Evolutionary conservation across 2,113 vertebrate genomes (phyloP).

Genomic region (Rattus rattus): DNA sequence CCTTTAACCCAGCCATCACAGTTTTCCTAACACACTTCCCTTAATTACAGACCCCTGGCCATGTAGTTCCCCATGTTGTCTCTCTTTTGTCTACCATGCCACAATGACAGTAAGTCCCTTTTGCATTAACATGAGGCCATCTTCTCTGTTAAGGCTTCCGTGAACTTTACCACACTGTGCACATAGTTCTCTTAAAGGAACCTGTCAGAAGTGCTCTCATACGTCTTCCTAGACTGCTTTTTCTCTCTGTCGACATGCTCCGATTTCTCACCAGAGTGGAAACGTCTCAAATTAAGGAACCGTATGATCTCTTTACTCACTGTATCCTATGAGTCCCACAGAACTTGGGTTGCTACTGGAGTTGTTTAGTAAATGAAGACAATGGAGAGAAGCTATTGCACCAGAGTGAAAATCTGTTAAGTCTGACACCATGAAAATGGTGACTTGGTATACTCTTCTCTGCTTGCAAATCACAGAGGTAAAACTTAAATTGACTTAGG

Average conservation of each 20-base stretch:
- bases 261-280: not conserved
- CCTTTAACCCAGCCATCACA: not conserved
- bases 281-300: conserved; percentile 6
- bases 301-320: not conserved
- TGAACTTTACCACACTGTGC: not conserved
- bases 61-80: not conserved
- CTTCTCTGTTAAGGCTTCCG: not conserved
- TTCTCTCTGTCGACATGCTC: not conserved
- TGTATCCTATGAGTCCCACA: conserved; percentile 30
- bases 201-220: not conserved
- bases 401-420: conserved; percentile 58
- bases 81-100: not conserved
- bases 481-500: conserved; percentile 67
- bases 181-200: not conserved
- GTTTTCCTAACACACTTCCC: not conserved
- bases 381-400: conserved; percentile 3
- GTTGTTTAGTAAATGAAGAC: conserved; percentile 35
- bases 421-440: conserved; percentile 49
- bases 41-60: not conserved
- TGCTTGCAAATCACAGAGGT: conserved; percentile 70
- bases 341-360: not conserved
- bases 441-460: conserved; percentile 48
- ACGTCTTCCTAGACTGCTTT: not conserved
- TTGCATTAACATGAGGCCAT: not conserved
- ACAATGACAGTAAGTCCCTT: not conserved